Evolutionary conservation across 1,140 invertebrate genomes (phyloP), one percentile per base, ranked within the genome.

Genomic region (Drosophila navojoa): DNA sequence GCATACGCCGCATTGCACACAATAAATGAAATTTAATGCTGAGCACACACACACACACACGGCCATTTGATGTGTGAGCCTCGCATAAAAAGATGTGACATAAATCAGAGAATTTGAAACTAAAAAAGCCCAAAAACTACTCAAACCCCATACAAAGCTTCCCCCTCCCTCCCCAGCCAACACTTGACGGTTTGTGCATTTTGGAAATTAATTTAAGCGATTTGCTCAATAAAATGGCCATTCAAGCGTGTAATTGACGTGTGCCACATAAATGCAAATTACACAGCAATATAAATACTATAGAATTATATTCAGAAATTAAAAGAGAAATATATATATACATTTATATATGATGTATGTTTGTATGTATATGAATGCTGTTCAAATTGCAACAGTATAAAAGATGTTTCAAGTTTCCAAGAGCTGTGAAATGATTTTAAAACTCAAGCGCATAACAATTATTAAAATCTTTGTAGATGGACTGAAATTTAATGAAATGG

Each of bases 1-100:
- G 68, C 66, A 89, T 89, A 74, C 76, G 79, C 79, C 76, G 64
- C 76, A 66, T 49, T 79, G 84, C 76, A 86, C 82, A 74, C 59
- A 44, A 53, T 72, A 63, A 70, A 72, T 75, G 69, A 49, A 69
- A 85, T 63, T 86, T 71, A 70, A 87, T 82, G 55, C 55, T 67
- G 3, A 22, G 19, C 19, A 38, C 38, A 27, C 38, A 16, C 19
- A 27, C 22, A 11, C 25, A 32, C 27, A 16, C 50, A 16, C 27
- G 2, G 29, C 11, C 27, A 58, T 27, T 29, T 22, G 16, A 38
- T 16, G 42, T 29, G 25, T 55, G 15, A 35, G 29, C 44, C 42
- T 10, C n/a, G 45, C 44, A 54, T 29, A 67, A 54, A 19, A 11
- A 40, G 16, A 6, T 11, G 16, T 47, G 19, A 15, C 32, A 72